Conservation (phyloP, 37 sponge, comb jelly and placozoan genomes). For the Oopsacas minuta region DNA sequence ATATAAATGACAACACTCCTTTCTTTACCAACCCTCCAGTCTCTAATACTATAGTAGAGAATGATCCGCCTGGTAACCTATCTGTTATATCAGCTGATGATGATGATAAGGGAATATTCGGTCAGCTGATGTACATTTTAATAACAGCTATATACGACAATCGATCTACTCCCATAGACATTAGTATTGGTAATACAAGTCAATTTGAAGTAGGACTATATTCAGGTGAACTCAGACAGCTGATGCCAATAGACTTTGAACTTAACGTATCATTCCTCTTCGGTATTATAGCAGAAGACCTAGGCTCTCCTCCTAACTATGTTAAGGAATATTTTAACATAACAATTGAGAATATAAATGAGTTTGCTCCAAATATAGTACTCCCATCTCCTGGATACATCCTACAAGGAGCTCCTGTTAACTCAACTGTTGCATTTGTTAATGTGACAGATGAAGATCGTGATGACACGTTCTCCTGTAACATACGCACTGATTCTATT, state of each 20-base stretch:
- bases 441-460: background rate
- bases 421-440: background rate
- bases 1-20: constrained; percentile 2
- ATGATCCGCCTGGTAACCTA: background rate
- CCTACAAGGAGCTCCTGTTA: background rate
- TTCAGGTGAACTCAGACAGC: background rate
- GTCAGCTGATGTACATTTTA: background rate
- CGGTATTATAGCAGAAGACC: background rate
- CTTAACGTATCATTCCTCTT: background rate
- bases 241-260: background rate
- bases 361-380: background rate
- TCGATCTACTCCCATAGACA: background rate
- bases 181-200: background rate
- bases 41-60: background rate
- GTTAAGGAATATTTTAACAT: background rate
- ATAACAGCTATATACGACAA: background rate
- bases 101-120: background rate
- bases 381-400: background rate
- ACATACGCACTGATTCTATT: background rate
- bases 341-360: background rate
- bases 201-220: background rate
- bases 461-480: background rate
- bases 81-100: background rate
- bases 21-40: background rate
- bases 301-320: background rate